Conservation (phyloP, 2,113 vertebrate genomes). For the Alethe diademata region DNA sequence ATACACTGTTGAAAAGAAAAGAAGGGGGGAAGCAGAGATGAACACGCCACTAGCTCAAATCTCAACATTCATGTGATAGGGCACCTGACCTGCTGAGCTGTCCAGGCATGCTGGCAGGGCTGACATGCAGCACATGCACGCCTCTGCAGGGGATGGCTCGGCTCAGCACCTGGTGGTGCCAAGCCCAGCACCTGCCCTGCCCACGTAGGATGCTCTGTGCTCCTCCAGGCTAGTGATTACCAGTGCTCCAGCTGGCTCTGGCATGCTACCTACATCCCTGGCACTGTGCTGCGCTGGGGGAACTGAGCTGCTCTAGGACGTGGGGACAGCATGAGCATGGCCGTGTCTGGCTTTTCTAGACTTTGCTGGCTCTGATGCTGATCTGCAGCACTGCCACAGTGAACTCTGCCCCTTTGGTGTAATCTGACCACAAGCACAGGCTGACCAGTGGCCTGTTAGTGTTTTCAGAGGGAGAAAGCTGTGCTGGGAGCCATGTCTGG, state of each 20-base stretch:
- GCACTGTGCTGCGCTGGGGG: not conserved
- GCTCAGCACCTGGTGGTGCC: not conserved
- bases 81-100: not conserved
- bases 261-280: not conserved
- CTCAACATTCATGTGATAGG: not conserved
- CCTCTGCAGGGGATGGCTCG: accelerated
- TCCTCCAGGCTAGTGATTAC: not conserved
- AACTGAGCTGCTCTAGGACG: not conserved
- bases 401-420: not conserved
- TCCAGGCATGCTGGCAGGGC: not conserved
- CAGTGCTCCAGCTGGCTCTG: not conserved
- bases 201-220: accelerated
- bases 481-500: not conserved
- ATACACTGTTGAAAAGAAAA: not conserved
- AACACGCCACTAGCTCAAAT: not conserved
- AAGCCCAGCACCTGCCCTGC: not conserved
- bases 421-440: not conserved
- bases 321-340: not conserved
- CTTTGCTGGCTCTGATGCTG: not conserved
- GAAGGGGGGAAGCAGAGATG: not conserved
- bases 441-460: accelerated
- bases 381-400: not conserved
- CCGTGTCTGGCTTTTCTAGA: not conserved
- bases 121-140: accelerated
- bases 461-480: not conserved